These are phyloP conservation scores for Alentia gelatinosa DNA, from an alignment of 2,888 invertebrate species.

Conservation along the genomic window DNA sequence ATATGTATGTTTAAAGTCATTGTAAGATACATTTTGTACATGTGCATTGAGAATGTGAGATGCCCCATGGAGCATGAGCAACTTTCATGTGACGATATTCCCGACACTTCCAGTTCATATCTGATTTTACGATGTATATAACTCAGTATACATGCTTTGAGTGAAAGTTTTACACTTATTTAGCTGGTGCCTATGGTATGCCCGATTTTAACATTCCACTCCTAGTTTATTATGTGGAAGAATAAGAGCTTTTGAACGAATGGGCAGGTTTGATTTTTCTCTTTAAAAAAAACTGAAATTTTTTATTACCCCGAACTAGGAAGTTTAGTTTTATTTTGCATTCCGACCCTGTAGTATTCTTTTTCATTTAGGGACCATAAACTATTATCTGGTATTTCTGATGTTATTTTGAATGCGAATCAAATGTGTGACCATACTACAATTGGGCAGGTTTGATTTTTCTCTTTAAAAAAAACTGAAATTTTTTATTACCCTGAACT, in stretches of 20 bases:
- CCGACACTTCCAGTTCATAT: not conserved
- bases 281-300: no score
- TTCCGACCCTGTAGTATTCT: no score
- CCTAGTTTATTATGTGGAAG: not conserved
- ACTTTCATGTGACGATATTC: not conserved
- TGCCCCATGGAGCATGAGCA: not conserved
- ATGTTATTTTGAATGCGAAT: no score
- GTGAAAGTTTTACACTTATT: not conserved
- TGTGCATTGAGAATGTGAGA: not conserved
- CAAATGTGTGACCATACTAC: no score
- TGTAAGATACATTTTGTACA: slow-evolving; percentile 33
- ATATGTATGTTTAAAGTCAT: not conserved
- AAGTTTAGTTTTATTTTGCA: no score
- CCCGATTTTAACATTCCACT: not conserved
- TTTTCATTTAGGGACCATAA: no score
- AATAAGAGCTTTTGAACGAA: not conserved
- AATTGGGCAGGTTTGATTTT: no score
- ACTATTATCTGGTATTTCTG: no score
- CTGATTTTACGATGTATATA: not conserved
- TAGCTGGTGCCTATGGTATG: not conserved
- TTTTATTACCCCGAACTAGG: no score
- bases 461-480: not conserved
- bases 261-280: no score
- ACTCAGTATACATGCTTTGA: not conserved
- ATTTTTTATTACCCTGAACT: not conserved